phyloP scores from a whole-genome alignment of 37 sponge, comb jelly and placozoan genomes.

The Petrosia ficiformis region DNA sequence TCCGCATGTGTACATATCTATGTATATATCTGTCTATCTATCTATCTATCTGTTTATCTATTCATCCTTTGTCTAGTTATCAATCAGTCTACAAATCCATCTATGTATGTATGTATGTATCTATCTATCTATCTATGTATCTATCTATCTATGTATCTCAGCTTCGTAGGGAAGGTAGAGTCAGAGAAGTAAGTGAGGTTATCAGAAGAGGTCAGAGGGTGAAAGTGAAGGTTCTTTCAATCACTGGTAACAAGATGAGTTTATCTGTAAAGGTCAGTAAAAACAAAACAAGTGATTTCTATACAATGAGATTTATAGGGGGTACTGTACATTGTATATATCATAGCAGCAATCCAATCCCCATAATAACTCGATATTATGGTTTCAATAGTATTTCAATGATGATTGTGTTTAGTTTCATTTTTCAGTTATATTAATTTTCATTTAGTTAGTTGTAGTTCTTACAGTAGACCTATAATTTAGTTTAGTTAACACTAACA shows the following conservation, averaged over 20 bases:
- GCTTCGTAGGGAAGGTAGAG: conserved; percentile 74
- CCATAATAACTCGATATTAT: neutral
- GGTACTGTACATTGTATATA: neutral
- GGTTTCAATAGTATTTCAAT: too few species aligned
- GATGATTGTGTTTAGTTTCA: too few species aligned
- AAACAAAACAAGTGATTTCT: neutral
- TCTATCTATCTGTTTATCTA: too few species aligned
- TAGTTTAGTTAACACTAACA: neutral
- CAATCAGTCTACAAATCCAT: neutral
- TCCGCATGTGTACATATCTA: too few species aligned
- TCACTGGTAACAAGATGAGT: conserved; percentile 86
- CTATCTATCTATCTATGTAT: neutral
- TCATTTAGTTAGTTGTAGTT: too few species aligned
- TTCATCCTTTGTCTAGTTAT: neutral
- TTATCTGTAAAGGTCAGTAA: conserved; percentile 91
- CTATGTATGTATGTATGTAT: neutral
- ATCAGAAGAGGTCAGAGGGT: conserved; percentile 88
- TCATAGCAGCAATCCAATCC: neutral
- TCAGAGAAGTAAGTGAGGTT: conserved; percentile 80
- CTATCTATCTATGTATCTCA: conserved; percentile 2
- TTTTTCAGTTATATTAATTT: too few species aligned
- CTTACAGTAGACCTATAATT: too few species aligned
- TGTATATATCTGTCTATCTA: too few species aligned
- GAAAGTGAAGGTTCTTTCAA: conserved; percentile 87
- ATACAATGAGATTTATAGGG: neutral